Conservation (phyloP, 2,113 vertebrate species). For the Pteronura brasiliensis region DNA sequence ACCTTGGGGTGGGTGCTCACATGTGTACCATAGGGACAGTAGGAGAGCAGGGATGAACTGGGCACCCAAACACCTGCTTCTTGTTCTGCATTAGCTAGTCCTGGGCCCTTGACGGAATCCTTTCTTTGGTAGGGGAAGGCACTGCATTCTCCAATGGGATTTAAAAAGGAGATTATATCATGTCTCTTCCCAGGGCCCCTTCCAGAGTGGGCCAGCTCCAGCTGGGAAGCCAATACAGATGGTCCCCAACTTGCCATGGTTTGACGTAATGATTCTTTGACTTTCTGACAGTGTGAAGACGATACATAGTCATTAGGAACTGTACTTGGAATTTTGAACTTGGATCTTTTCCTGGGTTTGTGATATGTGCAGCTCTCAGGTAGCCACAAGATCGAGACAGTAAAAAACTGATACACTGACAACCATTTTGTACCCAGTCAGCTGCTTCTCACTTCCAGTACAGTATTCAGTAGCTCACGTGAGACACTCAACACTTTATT, state of each 20-base stretch:
- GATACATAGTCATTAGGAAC: neutral
- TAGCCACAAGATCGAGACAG: too few relatives aligned
- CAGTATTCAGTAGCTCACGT: neutral
- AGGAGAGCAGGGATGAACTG: neutral
- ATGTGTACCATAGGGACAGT: fast-evolving
- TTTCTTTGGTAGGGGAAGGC: neutral
- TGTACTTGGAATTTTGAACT: neutral
- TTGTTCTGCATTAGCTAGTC: neutral
- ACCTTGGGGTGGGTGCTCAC: neutral
- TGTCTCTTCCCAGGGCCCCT: neutral
- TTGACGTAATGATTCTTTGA: neutral
- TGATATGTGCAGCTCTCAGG: neutral
- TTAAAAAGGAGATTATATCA: neutral
- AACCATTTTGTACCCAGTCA: neutral
- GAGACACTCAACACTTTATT: neutral
- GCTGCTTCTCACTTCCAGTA: neutral
- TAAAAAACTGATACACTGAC: neutral
- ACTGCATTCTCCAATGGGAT: neutral
- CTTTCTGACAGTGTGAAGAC: neutral
- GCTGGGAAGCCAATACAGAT: neutral
- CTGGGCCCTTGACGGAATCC: neutral
- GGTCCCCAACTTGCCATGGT: neutral
- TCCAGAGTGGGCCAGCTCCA: neutral
- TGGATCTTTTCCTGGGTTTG: neutral
- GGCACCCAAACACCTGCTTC: neutral